Conservation (phyloP, 2,888 invertebrate genomes). For the Muschampia plurimacula region DNA sequence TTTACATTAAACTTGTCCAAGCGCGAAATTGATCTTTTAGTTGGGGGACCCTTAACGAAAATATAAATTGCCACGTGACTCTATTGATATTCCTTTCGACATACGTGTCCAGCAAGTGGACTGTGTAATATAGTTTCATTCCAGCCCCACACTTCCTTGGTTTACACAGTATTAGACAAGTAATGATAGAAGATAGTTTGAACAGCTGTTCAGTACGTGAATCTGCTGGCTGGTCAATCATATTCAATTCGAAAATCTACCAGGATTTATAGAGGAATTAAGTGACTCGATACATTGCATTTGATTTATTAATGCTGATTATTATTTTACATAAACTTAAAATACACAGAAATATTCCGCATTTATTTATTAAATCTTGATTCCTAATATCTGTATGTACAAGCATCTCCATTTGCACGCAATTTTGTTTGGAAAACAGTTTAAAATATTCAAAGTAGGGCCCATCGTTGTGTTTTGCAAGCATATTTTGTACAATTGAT, state of each 20-base stretch:
- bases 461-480: too few species aligned
- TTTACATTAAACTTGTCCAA: conserved; percentile 83
- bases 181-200: conserved; percentile 16
- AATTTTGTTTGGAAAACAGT: too few species aligned
- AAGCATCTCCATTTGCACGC: too few species aligned
- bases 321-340: too few species aligned
- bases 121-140: conserved; percentile 48
- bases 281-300: background rate
- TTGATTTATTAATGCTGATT: background rate
- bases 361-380: too few species aligned
- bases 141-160: conserved; percentile 5
- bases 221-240: too few species aligned
- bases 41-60: conserved; percentile 76
- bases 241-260: too few species aligned
- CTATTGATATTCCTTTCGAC: conserved; percentile 70
- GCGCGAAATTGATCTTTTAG: conserved; percentile 85
- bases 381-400: too few species aligned
- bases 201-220: background rate
- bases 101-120: conserved; percentile 43
- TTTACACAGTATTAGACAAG: background rate
- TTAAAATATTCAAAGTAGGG: too few species aligned
- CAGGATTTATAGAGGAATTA: background rate
- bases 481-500: too few species aligned
- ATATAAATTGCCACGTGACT: conserved; percentile 76
- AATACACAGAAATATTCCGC: too few species aligned